phyloP scores from a whole-genome alignment of 2,797 vertebrate species.

The Rhabdomys pumilio region DNA sequence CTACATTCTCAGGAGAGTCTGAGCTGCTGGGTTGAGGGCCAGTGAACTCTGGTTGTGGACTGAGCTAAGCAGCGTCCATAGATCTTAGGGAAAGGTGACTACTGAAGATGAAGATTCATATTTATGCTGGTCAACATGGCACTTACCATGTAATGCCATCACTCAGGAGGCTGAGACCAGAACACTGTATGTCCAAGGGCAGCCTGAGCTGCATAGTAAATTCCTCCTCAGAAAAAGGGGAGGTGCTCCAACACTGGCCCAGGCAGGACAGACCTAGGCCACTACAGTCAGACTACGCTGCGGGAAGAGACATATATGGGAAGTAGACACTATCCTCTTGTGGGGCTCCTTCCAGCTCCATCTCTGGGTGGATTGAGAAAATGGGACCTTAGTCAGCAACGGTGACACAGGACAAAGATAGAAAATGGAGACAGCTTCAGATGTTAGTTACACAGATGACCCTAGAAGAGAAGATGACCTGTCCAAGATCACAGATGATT shows the following conservation, averaged over 20 bases:
- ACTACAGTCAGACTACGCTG: background rate
- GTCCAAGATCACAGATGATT: background rate
- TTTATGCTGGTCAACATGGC: background rate
- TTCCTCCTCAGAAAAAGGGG: background rate
- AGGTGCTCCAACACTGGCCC: background rate
- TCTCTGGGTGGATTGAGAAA: background rate
- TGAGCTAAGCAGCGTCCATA: background rate
- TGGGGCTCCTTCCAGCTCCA: background rate
- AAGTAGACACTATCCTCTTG: background rate
- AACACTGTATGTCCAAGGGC: background rate
- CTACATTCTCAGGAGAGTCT: background rate
- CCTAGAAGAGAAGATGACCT: background rate
- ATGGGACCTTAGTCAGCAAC: background rate
- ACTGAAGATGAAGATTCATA: background rate
- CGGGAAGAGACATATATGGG: background rate
- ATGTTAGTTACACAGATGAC: background rate
- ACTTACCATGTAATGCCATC: background rate
- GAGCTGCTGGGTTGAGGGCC: background rate
- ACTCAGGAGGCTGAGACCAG: background rate
- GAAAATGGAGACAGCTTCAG: background rate
- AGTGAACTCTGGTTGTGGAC: background rate
- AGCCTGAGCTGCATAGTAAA: background rate
- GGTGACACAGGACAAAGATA: background rate
- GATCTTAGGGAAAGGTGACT: background rate
- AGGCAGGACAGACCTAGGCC: background rate